phyloP scores from a whole-genome alignment of 2,113 vertebrate species.

The Sturnus vulgaris region DNA sequence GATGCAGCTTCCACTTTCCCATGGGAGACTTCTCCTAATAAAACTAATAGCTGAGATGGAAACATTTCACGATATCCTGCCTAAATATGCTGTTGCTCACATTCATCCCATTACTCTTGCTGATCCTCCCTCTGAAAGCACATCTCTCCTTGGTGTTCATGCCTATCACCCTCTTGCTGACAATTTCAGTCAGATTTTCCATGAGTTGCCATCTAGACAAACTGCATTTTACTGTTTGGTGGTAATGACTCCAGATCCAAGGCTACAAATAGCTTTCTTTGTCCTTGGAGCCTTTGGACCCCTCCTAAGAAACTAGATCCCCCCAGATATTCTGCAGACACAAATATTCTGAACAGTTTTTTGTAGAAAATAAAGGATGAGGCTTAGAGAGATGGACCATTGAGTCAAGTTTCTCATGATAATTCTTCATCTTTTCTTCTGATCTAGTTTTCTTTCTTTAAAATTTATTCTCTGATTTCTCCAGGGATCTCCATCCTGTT shows the following conservation, averaged over 20 bases:
- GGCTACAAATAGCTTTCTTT: not conserved
- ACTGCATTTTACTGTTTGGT: not conserved
- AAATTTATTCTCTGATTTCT: not conserved
- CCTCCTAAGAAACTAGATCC: not conserved
- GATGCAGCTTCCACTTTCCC: constrained; percentile 50
- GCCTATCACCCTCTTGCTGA: constrained; percentile 3
- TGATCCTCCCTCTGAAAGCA: not conserved
- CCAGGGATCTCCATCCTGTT: not conserved
- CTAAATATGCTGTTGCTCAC: constrained; percentile 27
- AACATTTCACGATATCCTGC: constrained; percentile 23
- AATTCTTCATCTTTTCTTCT: not conserved
- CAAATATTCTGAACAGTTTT: not conserved
- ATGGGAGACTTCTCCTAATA: constrained; percentile 52
- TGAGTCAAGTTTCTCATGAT: not conserved
- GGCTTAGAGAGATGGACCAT: not conserved
- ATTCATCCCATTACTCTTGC: not conserved
- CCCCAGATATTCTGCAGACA: not conserved
- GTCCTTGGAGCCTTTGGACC: not conserved
- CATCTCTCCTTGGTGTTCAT: not conserved
- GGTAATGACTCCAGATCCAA: not conserved
- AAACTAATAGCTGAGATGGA: constrained; percentile 47
- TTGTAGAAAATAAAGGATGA: not conserved
- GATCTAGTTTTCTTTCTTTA: not conserved
- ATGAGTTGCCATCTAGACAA: not conserved
- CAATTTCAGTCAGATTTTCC: constrained; percentile 24